Conservation (phyloP, 2,888 invertebrate species). For the Lydus trimaculatus region DNA sequence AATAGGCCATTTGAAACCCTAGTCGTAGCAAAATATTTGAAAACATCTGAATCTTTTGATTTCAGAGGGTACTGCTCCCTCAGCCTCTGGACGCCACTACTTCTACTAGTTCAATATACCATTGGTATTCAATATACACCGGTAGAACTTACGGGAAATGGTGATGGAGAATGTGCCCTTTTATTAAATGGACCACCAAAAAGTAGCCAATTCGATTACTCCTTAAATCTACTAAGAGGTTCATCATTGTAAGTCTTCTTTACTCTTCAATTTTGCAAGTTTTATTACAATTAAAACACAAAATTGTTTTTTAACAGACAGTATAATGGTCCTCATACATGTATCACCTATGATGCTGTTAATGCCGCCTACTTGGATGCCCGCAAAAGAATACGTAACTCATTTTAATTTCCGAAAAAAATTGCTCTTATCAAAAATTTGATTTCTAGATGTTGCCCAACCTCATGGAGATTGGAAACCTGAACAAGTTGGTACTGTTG, state of each 20-base stretch:
- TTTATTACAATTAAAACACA: no score
- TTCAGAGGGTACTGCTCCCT: conserved; percentile 31
- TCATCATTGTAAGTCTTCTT: conserved; percentile 79
- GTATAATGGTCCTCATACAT: conserved; percentile 76
- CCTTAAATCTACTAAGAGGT: conserved; percentile 82
- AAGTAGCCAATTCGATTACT: conserved; percentile 84
- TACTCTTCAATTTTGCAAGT: no score
- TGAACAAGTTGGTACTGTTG: conserved; percentile 85
- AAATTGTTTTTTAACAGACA: conserved; percentile 64
- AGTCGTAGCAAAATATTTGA: no score
- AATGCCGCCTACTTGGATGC: conserved; percentile 89
- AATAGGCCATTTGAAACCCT: no score
- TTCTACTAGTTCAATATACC: conserved; percentile 24
- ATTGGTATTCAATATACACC: conserved; percentile 54
- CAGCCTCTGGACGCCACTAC: no score
- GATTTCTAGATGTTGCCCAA: conserved; percentile 78
- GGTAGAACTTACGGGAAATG: conserved; percentile 49
- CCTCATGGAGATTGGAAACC: conserved; percentile 85
- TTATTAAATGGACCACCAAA: conserved; percentile 79
- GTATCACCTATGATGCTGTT: conserved; percentile 89
- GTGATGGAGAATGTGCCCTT: conserved; percentile 75
- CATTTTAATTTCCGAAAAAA: neutral
- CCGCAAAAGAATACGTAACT: conserved; percentile 85
- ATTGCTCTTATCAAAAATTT: conserved; percentile 45
- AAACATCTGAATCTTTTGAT: conserved; percentile 12